Evolutionary conservation across 2,888 invertebrate genomes (phyloP).

Genomic region (Tipula lateralis): DNA sequence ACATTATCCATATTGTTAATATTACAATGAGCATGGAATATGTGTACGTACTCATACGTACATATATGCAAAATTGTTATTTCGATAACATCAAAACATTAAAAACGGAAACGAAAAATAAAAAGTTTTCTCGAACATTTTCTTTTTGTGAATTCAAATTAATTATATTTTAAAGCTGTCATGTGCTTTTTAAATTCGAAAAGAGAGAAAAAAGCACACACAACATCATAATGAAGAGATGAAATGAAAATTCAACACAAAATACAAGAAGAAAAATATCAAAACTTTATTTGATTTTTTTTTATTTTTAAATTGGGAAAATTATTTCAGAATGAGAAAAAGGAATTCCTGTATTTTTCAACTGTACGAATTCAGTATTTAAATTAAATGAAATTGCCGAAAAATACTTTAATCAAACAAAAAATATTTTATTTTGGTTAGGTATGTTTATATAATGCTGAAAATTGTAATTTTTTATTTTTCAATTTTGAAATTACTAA

Average conservation of each 20-base stretch:
- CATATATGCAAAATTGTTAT: neutral
- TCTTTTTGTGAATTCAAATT: neutral
- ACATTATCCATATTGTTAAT: neutral
- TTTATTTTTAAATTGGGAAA: neutral
- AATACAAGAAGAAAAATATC: neutral
- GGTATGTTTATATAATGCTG: no score
- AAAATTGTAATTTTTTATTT: neutral
- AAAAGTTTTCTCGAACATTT: neutral
- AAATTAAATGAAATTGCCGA: slow-evolving; percentile 19
- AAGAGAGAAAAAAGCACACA: neutral
- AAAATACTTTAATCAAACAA: neutral
- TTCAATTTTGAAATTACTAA: neutral
- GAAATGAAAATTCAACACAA: neutral
- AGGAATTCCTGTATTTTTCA: slow-evolving; percentile 20
- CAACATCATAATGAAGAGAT: neutral
- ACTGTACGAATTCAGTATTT: neutral
- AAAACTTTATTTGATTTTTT: neutral
- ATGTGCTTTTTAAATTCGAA: neutral
- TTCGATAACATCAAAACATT: neutral
- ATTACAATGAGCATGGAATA: neutral
- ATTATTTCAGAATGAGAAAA: neutral
- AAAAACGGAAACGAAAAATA: neutral
- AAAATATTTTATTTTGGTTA: neutral
- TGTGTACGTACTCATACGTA: no score
- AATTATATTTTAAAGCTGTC: neutral